These are phyloP conservation scores for Corydoras maculifer DNA, from an alignment of 2,113 vertebrate species.

Conservation along the genomic window DNA sequence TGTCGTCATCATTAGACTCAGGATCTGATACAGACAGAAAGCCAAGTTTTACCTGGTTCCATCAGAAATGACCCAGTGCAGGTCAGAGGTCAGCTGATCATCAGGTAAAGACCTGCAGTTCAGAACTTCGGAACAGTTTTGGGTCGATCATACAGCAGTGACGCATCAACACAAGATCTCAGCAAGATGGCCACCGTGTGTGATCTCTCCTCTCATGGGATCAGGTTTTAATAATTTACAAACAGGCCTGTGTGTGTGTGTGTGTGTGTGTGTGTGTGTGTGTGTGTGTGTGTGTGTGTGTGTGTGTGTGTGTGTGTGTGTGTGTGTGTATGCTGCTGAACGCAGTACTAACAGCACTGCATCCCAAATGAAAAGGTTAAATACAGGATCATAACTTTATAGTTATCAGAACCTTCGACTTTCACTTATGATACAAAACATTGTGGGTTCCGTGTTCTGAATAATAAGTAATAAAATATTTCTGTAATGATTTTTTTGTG, in stretches of 20 bases:
- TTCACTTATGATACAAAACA: too few species aligned
- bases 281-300: too few species aligned
- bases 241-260: slow-evolving; percentile 20
- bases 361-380: too few species aligned
- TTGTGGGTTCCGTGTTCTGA: not conserved
- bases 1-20: too few species aligned
- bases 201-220: slow-evolving; percentile 20
- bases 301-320: too few species aligned
- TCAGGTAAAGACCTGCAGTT: not conserved
- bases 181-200: not conserved
- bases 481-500: not conserved
- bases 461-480: not conserved
- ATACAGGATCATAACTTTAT: too few species aligned
- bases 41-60: slow-evolving; percentile 31
- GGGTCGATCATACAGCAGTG: too few species aligned
- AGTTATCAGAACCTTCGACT: too few species aligned
- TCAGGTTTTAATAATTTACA: slow-evolving; percentile 41
- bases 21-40: not conserved
- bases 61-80: slow-evolving; percentile 17
- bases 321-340: too few species aligned
- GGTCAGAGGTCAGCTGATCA: slow-evolving; percentile 9
- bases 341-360: too few species aligned
- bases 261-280: not conserved
- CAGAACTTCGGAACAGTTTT: too few species aligned
- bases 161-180: too few species aligned